A percentile compares a stretch with the other conserved stretches of the same genome.
phyloP scores from a whole-genome alignment of 92 coral and sea anemone species.

The Ricordea florida region DNA sequence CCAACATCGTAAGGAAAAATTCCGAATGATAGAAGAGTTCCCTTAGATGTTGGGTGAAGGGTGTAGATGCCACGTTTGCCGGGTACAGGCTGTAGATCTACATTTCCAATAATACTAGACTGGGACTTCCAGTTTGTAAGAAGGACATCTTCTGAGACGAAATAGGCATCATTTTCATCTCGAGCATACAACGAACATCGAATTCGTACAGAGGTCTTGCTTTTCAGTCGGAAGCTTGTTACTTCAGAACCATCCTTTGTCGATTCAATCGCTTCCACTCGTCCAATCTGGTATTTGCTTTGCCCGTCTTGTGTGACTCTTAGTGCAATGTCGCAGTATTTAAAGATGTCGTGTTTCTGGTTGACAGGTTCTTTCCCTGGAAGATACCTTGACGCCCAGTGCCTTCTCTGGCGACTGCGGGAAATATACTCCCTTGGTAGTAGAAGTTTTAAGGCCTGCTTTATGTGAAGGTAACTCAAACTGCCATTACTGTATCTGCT shows the following conservation, averaged over 20 bases:
- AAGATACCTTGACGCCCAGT: conserved; percentile 31
- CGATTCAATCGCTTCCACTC: conserved; percentile 24
- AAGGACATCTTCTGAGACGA: neutral
- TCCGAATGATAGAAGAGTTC: neutral
- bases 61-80: neutral
- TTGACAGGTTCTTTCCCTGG: conserved; percentile 40
- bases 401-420: conserved; percentile 24
- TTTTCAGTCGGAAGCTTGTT: neutral
- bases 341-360: conserved; percentile 22
- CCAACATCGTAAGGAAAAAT: neutral
- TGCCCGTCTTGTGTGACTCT: neutral
- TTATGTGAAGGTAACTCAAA: conserved; percentile 9
- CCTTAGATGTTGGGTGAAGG: neutral
- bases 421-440: conserved; percentile 33
- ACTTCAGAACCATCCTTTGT: conserved; percentile 21
- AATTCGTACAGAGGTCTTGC: conserved; percentile 2
- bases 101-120: conserved; percentile 1
- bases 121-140: conserved; percentile 6
- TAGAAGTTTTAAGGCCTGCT: conserved; percentile 38
- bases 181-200: neutral
- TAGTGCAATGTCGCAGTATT: conserved; percentile 19
- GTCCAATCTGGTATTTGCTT: neutral
- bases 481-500: conserved; percentile 12
- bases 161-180: neutral
- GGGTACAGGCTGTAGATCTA: neutral